Base-by-base conservation (phyloP, 2,888 invertebrate genomes). In the Hedychridium roseum region DNA sequence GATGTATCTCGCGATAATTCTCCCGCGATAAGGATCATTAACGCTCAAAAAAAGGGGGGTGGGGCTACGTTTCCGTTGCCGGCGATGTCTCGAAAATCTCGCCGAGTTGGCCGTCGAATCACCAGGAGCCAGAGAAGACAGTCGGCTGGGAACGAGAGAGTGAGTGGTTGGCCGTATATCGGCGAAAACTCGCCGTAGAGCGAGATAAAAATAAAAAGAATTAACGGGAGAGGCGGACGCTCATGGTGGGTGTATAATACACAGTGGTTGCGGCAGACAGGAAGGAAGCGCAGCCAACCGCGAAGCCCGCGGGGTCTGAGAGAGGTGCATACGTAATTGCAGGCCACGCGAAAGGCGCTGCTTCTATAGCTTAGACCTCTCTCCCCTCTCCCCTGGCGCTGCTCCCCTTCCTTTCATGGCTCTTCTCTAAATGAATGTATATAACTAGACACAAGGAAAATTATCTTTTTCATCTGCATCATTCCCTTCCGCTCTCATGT, bases 221-320 rank as follows among this genome's bases (percentile, higher is more conserved):
- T 50, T 60, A 62, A 58, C 50, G 53, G 54, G 54, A 53, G 45
- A 52, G 52, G 54, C 57, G 60, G 60, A 57, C 58, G 55, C 50
- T 50, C 47, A 14, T 23, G 27, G 44, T 20, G 11, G 27, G 36
- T 54, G 66, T 54, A 57, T 57, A 60, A 64, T 61, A 54, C 54
- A 49, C 67, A 60, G 67, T 66, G 68, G 71, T 68, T 71, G 69
- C 70, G 63, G 72, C 73, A 62, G 75, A 75, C 75, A 76, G 77
- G 76, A 77, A 77, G 77, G 76, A 77, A 77, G 75, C 75, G 75
- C 76, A 73, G 69, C 76, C 69, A 72, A 76, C 74, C 76, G 77
- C 68, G 71, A 71, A 73, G 74, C 73, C 73, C 66, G 67, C 68
- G 64, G 68, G 66, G 64, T 66, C 70, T 60, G 58, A 60, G 70